Percentiles rank a stretch among this genome's conserved stretches.
phyloP scores from a whole-genome alignment of 1,140 invertebrate genomes.

The Stegodyphus mimosarum region DNA sequence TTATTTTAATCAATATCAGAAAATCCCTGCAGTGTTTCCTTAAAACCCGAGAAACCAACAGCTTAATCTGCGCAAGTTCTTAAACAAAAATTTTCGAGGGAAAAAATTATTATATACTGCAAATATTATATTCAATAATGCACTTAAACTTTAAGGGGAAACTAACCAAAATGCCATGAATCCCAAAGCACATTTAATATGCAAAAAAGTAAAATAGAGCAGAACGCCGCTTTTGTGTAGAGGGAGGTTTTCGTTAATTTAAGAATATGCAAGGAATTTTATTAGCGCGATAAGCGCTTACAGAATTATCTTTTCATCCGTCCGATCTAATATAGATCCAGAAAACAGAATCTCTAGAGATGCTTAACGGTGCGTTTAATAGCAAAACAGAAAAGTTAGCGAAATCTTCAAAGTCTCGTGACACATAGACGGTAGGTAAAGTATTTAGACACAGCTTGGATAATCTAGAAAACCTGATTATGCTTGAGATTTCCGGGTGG shows the following conservation, averaged over 20 bases:
- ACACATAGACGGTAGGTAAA: background rate
- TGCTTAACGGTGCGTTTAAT: slow-evolving; percentile 29
- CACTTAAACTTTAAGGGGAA: background rate
- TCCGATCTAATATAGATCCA: slow-evolving; percentile 17
- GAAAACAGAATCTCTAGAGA: background rate
- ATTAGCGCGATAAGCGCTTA: slow-evolving; percentile 30
- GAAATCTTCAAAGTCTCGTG: background rate
- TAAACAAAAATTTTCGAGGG: too few species aligned
- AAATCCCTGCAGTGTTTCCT: too few species aligned
- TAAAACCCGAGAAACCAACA: too few species aligned
- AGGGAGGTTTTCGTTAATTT: slow-evolving; percentile 1
- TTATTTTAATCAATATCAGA: too few species aligned
- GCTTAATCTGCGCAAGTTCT: too few species aligned
- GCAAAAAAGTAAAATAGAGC: slow-evolving; percentile 7
- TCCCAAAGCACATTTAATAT: slow-evolving; percentile 32
- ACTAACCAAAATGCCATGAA: too few species aligned
- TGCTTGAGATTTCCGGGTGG: background rate
- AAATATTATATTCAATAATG: too few species aligned
- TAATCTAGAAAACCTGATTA: slow-evolving; percentile 53
- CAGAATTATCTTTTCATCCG: slow-evolving; percentile 21
- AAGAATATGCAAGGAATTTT: slow-evolving; percentile 1
- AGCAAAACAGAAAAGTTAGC: slow-evolving; percentile 27
- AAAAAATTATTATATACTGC: too few species aligned
- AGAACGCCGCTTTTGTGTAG: background rate
- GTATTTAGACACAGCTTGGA: background rate